These are phyloP conservation scores for Microcebus ravelobensis DNA, from an alignment of 2,113 vertebrate genomes.

Conservation along the genomic window DNA sequence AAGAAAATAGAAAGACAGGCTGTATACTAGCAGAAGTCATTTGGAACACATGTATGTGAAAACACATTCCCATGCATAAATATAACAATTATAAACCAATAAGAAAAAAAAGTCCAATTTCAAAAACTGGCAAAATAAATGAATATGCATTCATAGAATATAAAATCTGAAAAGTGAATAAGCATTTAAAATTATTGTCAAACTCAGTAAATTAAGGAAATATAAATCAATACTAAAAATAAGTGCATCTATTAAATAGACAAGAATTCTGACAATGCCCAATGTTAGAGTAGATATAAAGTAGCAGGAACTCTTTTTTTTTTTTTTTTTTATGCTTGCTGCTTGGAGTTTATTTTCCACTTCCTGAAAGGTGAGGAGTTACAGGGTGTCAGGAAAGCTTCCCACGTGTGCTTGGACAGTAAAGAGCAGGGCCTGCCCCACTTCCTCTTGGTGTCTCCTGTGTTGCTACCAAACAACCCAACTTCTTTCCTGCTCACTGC, in stretches of 20 bases:
- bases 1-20: slow-evolving; percentile 11
- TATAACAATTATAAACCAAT: neutral
- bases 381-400: slow-evolving; percentile 66
- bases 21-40: neutral
- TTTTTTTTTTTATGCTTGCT: slow-evolving; percentile 70
- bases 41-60: neutral
- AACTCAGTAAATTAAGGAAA: slow-evolving; percentile 17
- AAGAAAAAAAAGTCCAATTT: neutral
- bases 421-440: slow-evolving; percentile 5
- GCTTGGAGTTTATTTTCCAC: slow-evolving; percentile 84
- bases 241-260: neutral
- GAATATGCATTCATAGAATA: neutral
- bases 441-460: slow-evolving; percentile 62
- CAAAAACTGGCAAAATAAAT: slow-evolving; percentile 36
- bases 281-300: neutral
- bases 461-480: slow-evolving; percentile 62
- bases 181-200: slow-evolving; percentile 18
- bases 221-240: neutral
- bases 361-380: slow-evolving; percentile 58
- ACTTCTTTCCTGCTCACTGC: neutral
- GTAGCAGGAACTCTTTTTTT: neutral
- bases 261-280: neutral
- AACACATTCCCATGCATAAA: slow-evolving; percentile 10
- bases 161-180: slow-evolving; percentile 5
- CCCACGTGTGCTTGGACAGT: slow-evolving; percentile 62